Evolutionary conservation across 2,888 invertebrate species (phyloP).

Genomic region (Cephonodes hylas): DNA sequence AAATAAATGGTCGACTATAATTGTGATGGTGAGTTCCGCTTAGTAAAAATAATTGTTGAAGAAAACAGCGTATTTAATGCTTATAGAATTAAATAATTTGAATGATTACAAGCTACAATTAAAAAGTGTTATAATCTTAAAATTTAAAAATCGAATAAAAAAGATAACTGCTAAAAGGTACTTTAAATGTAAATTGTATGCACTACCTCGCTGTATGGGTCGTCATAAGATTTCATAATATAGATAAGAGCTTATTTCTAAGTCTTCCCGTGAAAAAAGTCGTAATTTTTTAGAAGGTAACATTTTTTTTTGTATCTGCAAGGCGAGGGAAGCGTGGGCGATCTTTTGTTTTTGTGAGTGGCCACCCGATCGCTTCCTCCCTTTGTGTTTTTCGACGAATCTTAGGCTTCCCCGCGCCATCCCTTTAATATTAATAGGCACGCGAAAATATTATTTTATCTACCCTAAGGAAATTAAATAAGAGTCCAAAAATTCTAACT

Average conservation of each 20-base stretch:
- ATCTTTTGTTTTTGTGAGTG: conserved; percentile 63
- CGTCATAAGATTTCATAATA: conserved; percentile 14
- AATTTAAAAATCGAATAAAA: neutral
- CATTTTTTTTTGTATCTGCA: conserved; percentile 52
- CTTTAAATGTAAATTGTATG: conserved; percentile 1
- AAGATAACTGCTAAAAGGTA: neutral
- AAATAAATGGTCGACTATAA: no score
- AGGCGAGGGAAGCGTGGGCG: conserved; percentile 51
- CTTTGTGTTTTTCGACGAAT: conserved; percentile 70
- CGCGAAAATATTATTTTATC: conserved; percentile 37
- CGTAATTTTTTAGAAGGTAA: conserved; percentile 31
- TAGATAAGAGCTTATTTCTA: conserved; percentile 30
- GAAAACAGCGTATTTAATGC: no score
- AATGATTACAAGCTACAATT: no score
- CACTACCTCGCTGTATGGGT: neutral
- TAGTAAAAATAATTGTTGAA: no score
- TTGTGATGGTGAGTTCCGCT: no score
- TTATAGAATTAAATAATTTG: no score
- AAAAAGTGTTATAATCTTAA: no score
- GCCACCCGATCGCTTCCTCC: conserved; percentile 73
- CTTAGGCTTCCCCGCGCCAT: conserved; percentile 62
- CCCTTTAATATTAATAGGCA: conserved; percentile 56
- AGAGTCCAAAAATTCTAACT: neutral
- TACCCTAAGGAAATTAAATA: neutral
- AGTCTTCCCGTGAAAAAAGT: conserved; percentile 39